Conservation (phyloP, 1,140 invertebrate species). For the Drosophila nigromelanica region DNA sequence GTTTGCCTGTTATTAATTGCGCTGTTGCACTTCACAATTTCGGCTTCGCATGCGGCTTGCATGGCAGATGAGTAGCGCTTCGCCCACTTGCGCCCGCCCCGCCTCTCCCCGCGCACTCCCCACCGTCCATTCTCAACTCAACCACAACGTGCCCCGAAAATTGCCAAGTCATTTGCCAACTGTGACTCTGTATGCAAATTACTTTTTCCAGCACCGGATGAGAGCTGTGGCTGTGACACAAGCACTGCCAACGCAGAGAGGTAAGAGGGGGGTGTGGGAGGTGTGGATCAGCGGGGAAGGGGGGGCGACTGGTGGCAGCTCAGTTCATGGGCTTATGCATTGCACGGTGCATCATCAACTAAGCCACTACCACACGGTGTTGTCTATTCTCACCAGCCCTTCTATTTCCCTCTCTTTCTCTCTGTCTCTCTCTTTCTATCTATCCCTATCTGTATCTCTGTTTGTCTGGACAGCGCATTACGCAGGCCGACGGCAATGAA, state of each 20-base stretch:
- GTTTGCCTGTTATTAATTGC: conserved; percentile 65
- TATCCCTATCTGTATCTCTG: neutral
- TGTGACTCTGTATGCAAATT: conserved; percentile 63
- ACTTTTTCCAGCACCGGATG: conserved; percentile 56
- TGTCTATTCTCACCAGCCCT: neutral
- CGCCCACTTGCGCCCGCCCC: neutral
- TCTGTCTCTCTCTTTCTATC: neutral
- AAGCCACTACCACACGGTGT: neutral
- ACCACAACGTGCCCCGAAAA: conserved; percentile 27
- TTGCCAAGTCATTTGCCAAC: conserved; percentile 67
- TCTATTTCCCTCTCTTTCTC: neutral
- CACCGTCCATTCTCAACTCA: neutral
- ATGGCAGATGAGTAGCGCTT: conserved; percentile 35
- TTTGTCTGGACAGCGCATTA: conserved; percentile 17
- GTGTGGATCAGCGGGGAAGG: neutral
- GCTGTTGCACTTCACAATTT: conserved; percentile 63
- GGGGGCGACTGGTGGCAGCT: neutral
- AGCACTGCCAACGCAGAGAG: neutral
- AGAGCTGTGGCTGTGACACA: conserved; percentile 25
- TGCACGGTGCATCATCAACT: conserved; percentile 10
- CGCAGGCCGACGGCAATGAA: conserved; percentile 41
- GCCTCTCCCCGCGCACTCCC: neutral
- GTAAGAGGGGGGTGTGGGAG: neutral
- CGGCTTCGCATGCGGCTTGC: conserved; percentile 43
- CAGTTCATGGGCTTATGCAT: conserved; percentile 28